Evolutionary conservation across 2,888 invertebrate species (phyloP).

Genomic region (Lasiommata megera): DNA sequence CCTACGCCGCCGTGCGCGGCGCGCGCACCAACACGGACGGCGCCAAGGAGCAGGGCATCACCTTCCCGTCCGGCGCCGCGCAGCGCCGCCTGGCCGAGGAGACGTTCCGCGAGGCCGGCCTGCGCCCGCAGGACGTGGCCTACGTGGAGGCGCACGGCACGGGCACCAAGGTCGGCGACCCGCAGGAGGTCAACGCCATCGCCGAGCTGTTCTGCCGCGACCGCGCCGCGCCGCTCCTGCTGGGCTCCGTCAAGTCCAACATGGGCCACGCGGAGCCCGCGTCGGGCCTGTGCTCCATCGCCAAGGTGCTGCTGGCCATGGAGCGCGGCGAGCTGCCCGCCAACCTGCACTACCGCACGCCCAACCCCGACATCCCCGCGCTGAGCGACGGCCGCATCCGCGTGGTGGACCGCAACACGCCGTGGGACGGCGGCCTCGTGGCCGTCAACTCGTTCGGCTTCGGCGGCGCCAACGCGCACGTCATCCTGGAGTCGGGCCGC

Average conservation of each 20-base stretch:
- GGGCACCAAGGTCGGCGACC: constrained; percentile 99
- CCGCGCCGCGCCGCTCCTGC: constrained; percentile 88
- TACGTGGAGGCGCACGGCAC: constrained; percentile 99
- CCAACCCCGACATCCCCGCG: constrained; percentile 96
- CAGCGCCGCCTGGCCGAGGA: constrained; percentile 91
- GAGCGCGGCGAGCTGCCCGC: constrained; percentile 93
- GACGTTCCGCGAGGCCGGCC: constrained; percentile 90
- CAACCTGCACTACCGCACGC: constrained; percentile 93
- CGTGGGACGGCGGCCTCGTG: constrained; percentile 95
- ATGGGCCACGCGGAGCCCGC: constrained; percentile 99
- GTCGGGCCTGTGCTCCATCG: constrained; percentile 94
- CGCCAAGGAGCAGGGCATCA: constrained; percentile 93
- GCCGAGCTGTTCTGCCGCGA: constrained; percentile 94
- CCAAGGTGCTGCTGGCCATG: constrained; percentile 96
- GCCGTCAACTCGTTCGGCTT: constrained; percentile 99
- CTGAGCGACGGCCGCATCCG: constrained; percentile 90
- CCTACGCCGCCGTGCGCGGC: constrained; percentile 93
- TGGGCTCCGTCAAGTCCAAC: constrained; percentile 98
- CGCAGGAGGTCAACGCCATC: constrained; percentile 97
- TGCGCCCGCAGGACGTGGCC: constrained; percentile 90
- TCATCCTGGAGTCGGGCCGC: constrained; percentile 90
- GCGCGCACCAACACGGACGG: constrained; percentile 97
- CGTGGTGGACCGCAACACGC: constrained; percentile 90
- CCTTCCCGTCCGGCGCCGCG: constrained; percentile 90
- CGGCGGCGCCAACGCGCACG: constrained; percentile 98